These are phyloP conservation scores for Drosophila yakuba DNA, from an alignment of 1,140 invertebrate genomes.

Conservation along the genomic window DNA sequence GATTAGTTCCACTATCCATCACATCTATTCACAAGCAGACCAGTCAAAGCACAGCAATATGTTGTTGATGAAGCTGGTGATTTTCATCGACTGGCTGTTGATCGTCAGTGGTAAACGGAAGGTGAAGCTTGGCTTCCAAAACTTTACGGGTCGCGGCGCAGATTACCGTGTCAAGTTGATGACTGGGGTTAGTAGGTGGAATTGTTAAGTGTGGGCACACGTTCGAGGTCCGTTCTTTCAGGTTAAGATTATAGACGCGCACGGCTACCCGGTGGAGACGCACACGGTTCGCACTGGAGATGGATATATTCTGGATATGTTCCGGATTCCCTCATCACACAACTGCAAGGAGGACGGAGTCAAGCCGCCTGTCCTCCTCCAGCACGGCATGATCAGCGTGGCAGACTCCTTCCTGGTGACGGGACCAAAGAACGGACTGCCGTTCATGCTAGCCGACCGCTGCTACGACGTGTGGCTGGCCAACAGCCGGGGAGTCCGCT, in stretches of 20 bases:
- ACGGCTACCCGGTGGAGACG: constrained; percentile 4
- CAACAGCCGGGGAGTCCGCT: constrained; percentile 88
- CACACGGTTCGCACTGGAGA: constrained; percentile 77
- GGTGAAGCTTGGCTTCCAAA: not conserved
- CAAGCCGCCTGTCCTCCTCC: constrained; percentile 86
- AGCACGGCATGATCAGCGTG: constrained; percentile 87
- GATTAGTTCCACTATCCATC: not conserved
- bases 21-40: not conserved
- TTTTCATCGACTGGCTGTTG: not conserved
- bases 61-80: not conserved
- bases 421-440: constrained; percentile 82
- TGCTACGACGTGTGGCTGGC: constrained; percentile 90
- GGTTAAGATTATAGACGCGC: not conserved
- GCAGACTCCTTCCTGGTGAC: constrained; percentile 86
- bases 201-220: too few species aligned
- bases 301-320: constrained; percentile 77
- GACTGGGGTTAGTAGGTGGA: not conserved
- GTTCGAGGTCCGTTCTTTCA: not conserved
- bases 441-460: constrained; percentile 87
- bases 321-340: not conserved
- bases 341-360: not conserved
- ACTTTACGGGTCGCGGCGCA: not conserved
- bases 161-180: not conserved
- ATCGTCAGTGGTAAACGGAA: not conserved
- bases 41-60: not conserved